Conservation (phyloP, 2,888 invertebrate genomes). For the Diplolepis rosae region DNA sequence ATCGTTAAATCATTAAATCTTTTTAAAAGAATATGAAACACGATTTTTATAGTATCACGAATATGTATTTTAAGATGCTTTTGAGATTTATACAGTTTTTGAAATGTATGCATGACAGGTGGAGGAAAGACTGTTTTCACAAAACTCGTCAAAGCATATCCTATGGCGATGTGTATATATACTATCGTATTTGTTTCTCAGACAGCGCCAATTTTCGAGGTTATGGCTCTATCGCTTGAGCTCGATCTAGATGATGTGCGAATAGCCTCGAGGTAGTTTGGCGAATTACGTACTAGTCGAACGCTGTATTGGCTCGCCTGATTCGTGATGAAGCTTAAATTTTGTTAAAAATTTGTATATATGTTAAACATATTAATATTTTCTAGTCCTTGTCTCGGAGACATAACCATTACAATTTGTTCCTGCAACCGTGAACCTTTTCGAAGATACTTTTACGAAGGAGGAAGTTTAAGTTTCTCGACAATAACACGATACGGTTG, state of each 20-base stretch:
- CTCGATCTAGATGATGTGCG: constrained; percentile 54
- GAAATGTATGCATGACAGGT: constrained; percentile 57
- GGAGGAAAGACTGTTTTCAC: constrained; percentile 65
- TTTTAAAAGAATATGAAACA: background rate
- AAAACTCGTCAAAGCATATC: constrained; percentile 60
- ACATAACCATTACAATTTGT: background rate
- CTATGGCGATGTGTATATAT: constrained; percentile 50
- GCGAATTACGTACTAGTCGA: constrained; percentile 46
- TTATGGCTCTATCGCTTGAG: constrained; percentile 61
- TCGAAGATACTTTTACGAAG: background rate
- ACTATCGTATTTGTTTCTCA: constrained; percentile 58
- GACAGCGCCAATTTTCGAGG: constrained; percentile 63
- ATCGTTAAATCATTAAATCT: constrained; percentile 1
- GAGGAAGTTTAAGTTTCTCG: constrained; percentile 9
- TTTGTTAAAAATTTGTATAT: background rate
- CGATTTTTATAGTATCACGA: background rate
- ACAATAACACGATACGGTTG: background rate
- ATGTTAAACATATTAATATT: too few species aligned
- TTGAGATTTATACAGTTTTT: too few species aligned
- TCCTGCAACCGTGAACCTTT: background rate
- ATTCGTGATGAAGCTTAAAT: background rate
- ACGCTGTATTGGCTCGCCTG: background rate
- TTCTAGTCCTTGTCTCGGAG: background rate
- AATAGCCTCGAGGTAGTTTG: constrained; percentile 47
- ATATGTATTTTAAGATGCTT: too few species aligned